These are phyloP conservation scores for Enoplolaimus lenunculus DNA, from an alignment of 2,888 invertebrate genomes.

Conservation along the genomic window DNA sequence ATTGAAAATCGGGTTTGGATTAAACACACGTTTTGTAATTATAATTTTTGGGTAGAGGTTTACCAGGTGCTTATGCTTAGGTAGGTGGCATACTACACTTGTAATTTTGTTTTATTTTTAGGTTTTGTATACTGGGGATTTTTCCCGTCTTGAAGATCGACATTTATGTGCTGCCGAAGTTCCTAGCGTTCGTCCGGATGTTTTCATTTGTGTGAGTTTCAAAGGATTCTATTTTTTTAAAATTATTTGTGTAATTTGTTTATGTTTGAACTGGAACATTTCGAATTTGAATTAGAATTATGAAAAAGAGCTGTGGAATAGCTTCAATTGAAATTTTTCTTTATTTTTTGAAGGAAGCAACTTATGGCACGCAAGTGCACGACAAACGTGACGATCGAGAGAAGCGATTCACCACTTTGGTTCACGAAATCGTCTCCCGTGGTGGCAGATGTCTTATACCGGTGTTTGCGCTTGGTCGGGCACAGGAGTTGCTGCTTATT, in stretches of 20 bases:
- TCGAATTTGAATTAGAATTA: not conserved
- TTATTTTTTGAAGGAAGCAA: conserved; percentile 60
- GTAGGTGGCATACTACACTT: too few species aligned
- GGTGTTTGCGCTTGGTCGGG: conserved; percentile 91
- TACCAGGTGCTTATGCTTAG: too few species aligned
- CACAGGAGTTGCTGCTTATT: conserved; percentile 49
- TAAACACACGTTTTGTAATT: too few species aligned
- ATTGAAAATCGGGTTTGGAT: too few species aligned
- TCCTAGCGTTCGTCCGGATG: conserved; percentile 85
- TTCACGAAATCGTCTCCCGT: conserved; percentile 84
- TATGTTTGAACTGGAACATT: too few species aligned
- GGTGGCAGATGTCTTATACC: conserved; percentile 98
- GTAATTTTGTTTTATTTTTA: conserved; percentile 19
- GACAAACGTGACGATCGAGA: conserved; percentile 94
- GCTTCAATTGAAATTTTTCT: too few species aligned
- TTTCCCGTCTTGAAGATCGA: conserved; percentile 91
- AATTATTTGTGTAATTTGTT: not conserved
- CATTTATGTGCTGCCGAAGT: conserved; percentile 99
- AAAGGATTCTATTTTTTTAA: not conserved
- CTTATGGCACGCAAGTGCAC: conserved; percentile 97
- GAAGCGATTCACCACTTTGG: conserved; percentile 73
- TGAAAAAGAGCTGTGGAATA: too few species aligned
- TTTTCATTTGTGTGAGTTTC: conserved; percentile 66
- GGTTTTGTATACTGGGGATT: conserved; percentile 56
- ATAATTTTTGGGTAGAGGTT: too few species aligned